phyloP scores from a whole-genome alignment of 2,888 invertebrate species.

The Psylliodes chrysocephalus region DNA sequence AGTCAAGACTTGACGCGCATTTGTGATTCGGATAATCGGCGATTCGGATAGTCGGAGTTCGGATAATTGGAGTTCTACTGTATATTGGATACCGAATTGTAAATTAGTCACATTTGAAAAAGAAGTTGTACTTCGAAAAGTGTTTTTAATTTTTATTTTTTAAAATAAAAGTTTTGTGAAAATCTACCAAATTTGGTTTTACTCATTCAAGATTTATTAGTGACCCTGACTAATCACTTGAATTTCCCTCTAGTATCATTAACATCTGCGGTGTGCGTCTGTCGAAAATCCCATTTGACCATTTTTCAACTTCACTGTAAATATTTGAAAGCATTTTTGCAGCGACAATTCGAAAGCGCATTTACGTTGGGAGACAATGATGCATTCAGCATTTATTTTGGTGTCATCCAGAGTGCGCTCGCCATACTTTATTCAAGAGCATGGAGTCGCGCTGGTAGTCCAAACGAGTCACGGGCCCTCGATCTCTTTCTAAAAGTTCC shows the following conservation, averaged over 20 bases:
- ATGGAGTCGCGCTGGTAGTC: slow-evolving; percentile 1
- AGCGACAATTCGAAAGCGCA: slow-evolving; percentile 17
- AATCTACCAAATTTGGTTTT: too few species aligned
- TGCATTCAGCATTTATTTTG: slow-evolving; percentile 39
- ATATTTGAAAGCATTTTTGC: slow-evolving; percentile 11
- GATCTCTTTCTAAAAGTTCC: neutral
- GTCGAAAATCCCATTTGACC: neutral
- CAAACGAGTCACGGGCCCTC: neutral
- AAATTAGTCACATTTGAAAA: too few species aligned
- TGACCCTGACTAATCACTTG: too few species aligned
- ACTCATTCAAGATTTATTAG: too few species aligned
- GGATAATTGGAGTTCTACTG: too few species aligned
- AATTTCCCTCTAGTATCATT: neutral
- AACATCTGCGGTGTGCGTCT: neutral
- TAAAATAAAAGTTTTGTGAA: too few species aligned
- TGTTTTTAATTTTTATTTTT: too few species aligned
- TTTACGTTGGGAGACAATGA: slow-evolving; percentile 28
- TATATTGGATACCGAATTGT: too few species aligned
- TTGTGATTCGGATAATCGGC: too few species aligned
- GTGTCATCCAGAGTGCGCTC: slow-evolving; percentile 20
- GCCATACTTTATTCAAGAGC: slow-evolving; percentile 37
- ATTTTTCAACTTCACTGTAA: neutral
- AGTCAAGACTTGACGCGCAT: too few species aligned
- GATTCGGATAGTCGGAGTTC: too few species aligned
- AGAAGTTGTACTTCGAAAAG: too few species aligned